phyloP scores from a whole-genome alignment of 2,888 invertebrate species.

The Pyrocoelia pectoralis region DNA sequence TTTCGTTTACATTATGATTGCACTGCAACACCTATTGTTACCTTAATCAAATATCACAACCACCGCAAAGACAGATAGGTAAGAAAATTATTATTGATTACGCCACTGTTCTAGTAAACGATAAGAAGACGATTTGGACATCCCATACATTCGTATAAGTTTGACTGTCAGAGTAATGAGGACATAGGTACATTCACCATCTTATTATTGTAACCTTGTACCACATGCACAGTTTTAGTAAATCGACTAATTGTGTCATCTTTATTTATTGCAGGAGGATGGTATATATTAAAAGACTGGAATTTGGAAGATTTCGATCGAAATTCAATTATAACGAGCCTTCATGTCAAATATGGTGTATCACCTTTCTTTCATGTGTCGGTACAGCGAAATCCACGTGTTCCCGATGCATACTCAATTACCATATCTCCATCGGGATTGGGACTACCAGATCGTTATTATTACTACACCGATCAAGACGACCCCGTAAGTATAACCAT shows the following conservation, averaged over 20 bases:
- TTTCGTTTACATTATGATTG: too few relatives aligned
- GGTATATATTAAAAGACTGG: slow-evolving; percentile 61
- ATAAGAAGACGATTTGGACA: too few relatives aligned
- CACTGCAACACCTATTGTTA: slow-evolving; percentile 1
- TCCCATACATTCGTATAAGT: too few relatives aligned
- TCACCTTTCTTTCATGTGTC: slow-evolving; percentile 63
- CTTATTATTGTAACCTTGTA: background rate
- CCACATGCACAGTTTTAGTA: too few relatives aligned
- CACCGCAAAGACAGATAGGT: too few relatives aligned
- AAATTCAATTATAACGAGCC: slow-evolving; percentile 53
- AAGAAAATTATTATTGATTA: background rate
- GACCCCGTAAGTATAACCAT: slow-evolving; percentile 56
- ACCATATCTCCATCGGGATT: slow-evolving; percentile 64
- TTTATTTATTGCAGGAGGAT: slow-evolving; percentile 60
- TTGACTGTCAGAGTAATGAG: background rate
- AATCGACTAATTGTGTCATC: background rate
- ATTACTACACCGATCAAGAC: slow-evolving; percentile 59
- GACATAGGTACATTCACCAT: background rate
- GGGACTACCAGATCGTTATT: slow-evolving; percentile 63
- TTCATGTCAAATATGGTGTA: slow-evolving; percentile 62
- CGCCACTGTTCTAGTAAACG: background rate
- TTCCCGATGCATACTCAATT: slow-evolving; percentile 60
- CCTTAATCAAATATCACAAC: background rate
- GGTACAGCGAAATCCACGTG: slow-evolving; percentile 62
- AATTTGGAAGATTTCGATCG: slow-evolving; percentile 58